Evolutionary conservation across 1,140 invertebrate genomes (phyloP).

Genomic region (Cydia fagiglandana): DNA sequence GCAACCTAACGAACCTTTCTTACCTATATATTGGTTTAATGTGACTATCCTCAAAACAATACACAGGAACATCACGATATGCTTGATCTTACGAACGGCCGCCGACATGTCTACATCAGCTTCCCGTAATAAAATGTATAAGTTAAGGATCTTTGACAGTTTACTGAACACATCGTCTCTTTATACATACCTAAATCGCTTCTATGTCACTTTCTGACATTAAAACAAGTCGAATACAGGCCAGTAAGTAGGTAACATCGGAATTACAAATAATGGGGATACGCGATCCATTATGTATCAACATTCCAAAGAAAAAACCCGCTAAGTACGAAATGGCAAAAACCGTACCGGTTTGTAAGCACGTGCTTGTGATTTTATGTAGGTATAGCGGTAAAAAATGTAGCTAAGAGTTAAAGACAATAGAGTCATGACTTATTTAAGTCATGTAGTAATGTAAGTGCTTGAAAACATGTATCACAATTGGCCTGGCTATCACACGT

Average conservation of each 20-base stretch:
- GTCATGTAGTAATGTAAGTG: background rate
- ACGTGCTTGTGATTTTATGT: constrained; percentile 19
- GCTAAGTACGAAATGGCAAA: constrained; percentile 9
- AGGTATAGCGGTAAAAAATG: background rate
- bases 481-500: background rate
- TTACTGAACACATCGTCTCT: no score
- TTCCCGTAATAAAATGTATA: no score
- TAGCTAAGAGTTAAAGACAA: background rate
- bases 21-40: no score
- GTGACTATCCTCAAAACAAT: no score
- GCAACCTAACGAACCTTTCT: no score
- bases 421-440: constrained; percentile 11
- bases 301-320: background rate
- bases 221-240: background rate
- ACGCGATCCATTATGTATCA: constrained; percentile 17
- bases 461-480: background rate
- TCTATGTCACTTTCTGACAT: no score
- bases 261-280: constrained; percentile 24
- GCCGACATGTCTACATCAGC: no score
- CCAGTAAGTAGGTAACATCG: constrained; percentile 18
- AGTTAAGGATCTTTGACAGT: no score
- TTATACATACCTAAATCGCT: no score
- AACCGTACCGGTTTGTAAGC: background rate
- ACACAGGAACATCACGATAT: no score
- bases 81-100: no score